Base-by-base conservation (phyloP, 2,888 invertebrate genomes). In the Drosophila buzzatii region DNA sequence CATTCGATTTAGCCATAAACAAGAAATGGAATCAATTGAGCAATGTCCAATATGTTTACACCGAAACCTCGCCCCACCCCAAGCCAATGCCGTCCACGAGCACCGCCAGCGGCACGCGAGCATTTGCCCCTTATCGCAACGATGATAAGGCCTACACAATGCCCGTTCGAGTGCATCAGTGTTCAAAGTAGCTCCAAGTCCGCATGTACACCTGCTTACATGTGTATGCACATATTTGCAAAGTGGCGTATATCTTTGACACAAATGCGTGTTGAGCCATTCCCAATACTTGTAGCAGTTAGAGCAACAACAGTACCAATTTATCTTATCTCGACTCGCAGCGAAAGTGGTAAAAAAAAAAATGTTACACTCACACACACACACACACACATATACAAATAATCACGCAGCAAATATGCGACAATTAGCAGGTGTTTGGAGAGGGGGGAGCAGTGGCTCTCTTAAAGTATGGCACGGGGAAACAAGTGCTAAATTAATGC, bases 271-370 rank as follows among this genome's bases (percentile, higher is more conserved):
- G 76, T 62, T 81, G 85, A 83, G 80, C 75, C 70, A 67, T 42
- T 59, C 63, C 61, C 62, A 63, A 63, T 70, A 60, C 44, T 31
- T 69, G 67, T 56, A n/a, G 49, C 51, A 39, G 37, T 41, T 66
- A 52, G 35, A 49, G 51, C 31, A 64, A 16, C 62, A 62, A 27
- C 35, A 33, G 63, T 51, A 65, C 44, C 53, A 62, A 76, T 81
- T 81, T 86, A 86, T 86, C 85, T 85, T 85, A 85, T 84, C 84
- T 65, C 45, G 23, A 9, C 31, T 59, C 68, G 53, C 65, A 72
- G 73, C 70, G 73, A 81, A 82, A 79, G 73, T 74, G 59, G 59
- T 55, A 57, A 66, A 67, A 67, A 44, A 27, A 27, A 33, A 16
- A 35, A 18, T 9, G 27, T 27, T 27, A 16, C 12, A 55, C 8